Evolutionary conservation across 2,113 vertebrate genomes (phyloP).

Genomic region (Pterocles burchelli): DNA sequence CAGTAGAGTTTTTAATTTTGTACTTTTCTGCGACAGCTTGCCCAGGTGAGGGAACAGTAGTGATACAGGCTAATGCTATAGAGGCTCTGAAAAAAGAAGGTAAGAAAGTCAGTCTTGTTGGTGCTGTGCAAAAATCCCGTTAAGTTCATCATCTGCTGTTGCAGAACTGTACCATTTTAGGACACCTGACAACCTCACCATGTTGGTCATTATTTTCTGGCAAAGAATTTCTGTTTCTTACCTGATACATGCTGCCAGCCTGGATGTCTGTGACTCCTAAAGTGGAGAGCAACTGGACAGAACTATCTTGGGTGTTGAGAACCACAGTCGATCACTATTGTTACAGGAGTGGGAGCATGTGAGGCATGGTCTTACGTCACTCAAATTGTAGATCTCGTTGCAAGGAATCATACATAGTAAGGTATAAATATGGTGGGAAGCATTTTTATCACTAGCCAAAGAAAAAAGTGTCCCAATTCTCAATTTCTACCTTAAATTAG

Average conservation of each 20-base stretch:
- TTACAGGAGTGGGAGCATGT: neutral
- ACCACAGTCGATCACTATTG: neutral
- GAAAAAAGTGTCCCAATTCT: neutral
- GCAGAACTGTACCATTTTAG: neutral
- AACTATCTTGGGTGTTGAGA: neutral
- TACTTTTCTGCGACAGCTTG: neutral
- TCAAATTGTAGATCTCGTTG: neutral
- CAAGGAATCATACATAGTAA: neutral
- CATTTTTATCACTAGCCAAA: neutral
- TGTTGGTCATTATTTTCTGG: neutral
- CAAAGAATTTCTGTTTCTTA: neutral
- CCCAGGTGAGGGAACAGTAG: neutral
- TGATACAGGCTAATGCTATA: neutral
- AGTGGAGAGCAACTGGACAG: neutral
- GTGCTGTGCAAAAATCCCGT: neutral
- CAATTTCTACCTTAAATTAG: neutral
- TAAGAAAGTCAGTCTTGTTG: neutral
- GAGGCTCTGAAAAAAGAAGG: neutral
- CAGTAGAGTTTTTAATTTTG: neutral
- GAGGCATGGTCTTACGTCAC: neutral
- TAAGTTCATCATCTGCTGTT: neutral
- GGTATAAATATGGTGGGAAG: neutral
- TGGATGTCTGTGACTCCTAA: neutral
- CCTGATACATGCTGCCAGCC: neutral
- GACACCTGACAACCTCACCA: neutral